Base-by-base conservation (phyloP, 2,888 invertebrate genomes). In the Drosophila lacicola region DNA sequence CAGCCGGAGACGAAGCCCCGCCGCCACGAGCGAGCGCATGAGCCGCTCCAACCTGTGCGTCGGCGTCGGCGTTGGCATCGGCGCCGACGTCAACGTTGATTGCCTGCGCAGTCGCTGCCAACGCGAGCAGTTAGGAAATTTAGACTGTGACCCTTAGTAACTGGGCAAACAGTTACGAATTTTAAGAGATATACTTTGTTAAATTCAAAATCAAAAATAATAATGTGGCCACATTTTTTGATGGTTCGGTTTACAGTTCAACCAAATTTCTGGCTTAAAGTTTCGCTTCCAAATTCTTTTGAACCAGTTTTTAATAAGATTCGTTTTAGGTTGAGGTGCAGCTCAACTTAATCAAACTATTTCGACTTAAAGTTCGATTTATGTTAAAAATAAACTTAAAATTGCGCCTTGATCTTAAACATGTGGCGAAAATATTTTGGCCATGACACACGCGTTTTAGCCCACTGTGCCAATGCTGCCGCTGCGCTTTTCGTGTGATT, bases 11-110 rank as follows among this genome's bases (percentile, higher is more conserved):
- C 74, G 63, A 75, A 81, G 72, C 76, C 75, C 69, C 78, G 65
- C 69, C 78, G 65, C 67, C 55, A 33, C 39, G 68, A 73, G 61
- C 60, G 72, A 56, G 34, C 75, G 55, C 36, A 58, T 70, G 54
- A 76, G 72, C 58, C 69, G 74, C 79, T 83, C 17, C 74, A 68
- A 79, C 75, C 79, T 74, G 74, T 69, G 78, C 78, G 82, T 76
- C 82, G 80, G 67, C 74, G 74, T 61, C 29, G 41, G 39, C 67
- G 66, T 45, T 54, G 41, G 4, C 58, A 56, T 11, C 41, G 21
- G 2, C 49, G 61, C 25, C 65, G 42, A 4, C 44, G 62, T 11
- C 51, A 34, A 36, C 55, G 53, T 21, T 61, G 37, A 11, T 13
- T 29, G 33, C n/a, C 34, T 36, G 34, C 44, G 54, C 54, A 13